These are phyloP conservation scores for Gobius niger DNA, from an alignment of 2,113 vertebrate genomes.

Conservation along the genomic window DNA sequence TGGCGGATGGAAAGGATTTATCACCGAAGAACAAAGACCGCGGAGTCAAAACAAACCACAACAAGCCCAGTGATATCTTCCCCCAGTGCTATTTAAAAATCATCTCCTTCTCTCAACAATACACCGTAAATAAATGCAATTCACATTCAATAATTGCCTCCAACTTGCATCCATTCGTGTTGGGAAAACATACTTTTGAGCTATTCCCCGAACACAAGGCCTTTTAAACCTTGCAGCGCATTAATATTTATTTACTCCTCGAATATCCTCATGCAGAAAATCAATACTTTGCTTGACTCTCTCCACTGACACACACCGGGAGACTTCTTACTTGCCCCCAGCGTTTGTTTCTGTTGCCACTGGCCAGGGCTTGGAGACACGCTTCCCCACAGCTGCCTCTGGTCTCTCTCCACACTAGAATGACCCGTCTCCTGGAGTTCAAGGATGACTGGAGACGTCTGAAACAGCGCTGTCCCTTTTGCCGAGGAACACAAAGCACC, in stretches of 20 bases:
- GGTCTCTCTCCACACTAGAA: slow-evolving; percentile 65
- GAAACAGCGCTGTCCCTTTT: slow-evolving; percentile 54
- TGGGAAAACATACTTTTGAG: slow-evolving; percentile 1
- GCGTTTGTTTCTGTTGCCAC: slow-evolving; percentile 51
- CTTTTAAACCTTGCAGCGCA: neutral
- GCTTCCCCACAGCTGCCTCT: slow-evolving; percentile 64
- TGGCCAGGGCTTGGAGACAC: slow-evolving; percentile 60
- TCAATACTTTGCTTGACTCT: slow-evolving; percentile 14
- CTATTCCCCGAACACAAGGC: neutral
- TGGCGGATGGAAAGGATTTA: slow-evolving; percentile 43
- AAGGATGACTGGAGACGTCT: slow-evolving; percentile 65
- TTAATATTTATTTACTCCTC: neutral
- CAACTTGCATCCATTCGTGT: neutral
- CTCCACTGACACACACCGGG: slow-evolving; percentile 17
- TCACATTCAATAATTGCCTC: neutral
- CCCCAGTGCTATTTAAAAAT: slow-evolving; percentile 33
- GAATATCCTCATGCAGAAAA: slow-evolving; percentile 4
- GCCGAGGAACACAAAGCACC: slow-evolving; percentile 47
- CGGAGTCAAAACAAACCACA: slow-evolving; percentile 42
- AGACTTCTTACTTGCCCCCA: slow-evolving; percentile 23
- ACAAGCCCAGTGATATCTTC: slow-evolving; percentile 46
- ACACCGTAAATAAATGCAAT: neutral
- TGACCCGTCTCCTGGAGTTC: slow-evolving; percentile 69
- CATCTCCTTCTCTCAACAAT: neutral
- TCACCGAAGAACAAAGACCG: slow-evolving; percentile 56